phyloP scores from a whole-genome alignment of 2,888 invertebrate genomes.

The Colostygia pectinataria region DNA sequence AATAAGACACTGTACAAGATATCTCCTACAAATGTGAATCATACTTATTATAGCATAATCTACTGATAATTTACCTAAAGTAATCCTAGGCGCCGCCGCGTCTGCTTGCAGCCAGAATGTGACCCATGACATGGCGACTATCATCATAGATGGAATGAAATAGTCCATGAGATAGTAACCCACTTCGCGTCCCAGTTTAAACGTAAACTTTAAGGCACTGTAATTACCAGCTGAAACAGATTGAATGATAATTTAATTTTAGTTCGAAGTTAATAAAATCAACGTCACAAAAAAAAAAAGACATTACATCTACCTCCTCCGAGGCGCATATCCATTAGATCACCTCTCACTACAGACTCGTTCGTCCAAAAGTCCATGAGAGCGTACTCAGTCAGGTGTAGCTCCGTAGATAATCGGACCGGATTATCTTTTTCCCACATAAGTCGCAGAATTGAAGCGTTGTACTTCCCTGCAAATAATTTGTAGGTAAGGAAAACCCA shows the following conservation, averaged over 20 bases:
- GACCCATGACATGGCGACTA: slow-evolving; percentile 94
- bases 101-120: slow-evolving; percentile 95
- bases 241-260: neutral
- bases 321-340: slow-evolving; percentile 85
- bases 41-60: too few relatives aligned
- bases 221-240: slow-evolving; percentile 89
- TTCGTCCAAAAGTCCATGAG: slow-evolving; percentile 88
- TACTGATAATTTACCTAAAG: slow-evolving; percentile 82
- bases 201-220: slow-evolving; percentile 90
- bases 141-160: slow-evolving; percentile 92
- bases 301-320: slow-evolving; percentile 87
- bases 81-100: slow-evolving; percentile 91
- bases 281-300: slow-evolving; percentile 47
- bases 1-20: too few relatives aligned
- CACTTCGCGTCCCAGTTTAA: slow-evolving; percentile 90
- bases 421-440: slow-evolving; percentile 90
- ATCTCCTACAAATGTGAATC: too few relatives aligned
- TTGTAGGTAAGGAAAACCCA: slow-evolving; percentile 34
- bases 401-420: slow-evolving; percentile 88
- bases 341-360: slow-evolving; percentile 87
- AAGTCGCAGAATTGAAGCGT: slow-evolving; percentile 87
- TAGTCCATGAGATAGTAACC: slow-evolving; percentile 95
- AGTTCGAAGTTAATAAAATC: neutral
- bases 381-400: slow-evolving; percentile 92
- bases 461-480: slow-evolving; percentile 88